phyloP scores from a whole-genome alignment of 2,888 invertebrate genomes.

The Cloeon dipterum region DNA sequence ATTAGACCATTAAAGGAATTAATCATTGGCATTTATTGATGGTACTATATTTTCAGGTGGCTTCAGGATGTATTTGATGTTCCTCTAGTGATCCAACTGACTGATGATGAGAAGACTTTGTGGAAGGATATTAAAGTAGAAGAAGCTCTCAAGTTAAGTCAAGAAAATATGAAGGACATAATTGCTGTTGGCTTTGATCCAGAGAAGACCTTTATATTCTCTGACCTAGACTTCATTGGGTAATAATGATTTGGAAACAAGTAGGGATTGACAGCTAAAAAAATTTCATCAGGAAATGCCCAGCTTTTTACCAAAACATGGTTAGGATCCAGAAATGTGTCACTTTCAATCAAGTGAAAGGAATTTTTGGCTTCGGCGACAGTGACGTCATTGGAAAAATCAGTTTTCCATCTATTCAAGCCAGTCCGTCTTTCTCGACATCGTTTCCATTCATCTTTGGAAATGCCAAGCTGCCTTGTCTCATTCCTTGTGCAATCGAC shows the following conservation, averaged over 20 bases:
- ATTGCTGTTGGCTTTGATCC: slow-evolving; percentile 88
- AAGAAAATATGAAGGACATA: slow-evolving; percentile 92
- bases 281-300: slow-evolving; percentile 61
- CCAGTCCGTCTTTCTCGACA: slow-evolving; percentile 77
- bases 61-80: slow-evolving; percentile 91
- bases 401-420: slow-evolving; percentile 87
- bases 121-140: slow-evolving; percentile 90
- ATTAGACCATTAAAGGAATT: slow-evolving; percentile 7
- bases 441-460: slow-evolving; percentile 83
- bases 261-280: background rate
- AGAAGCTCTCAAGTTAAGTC: slow-evolving; percentile 59
- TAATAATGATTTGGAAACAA: slow-evolving; percentile 22
- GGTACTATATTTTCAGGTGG: slow-evolving; percentile 38
- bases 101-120: slow-evolving; percentile 94
- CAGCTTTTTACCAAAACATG: slow-evolving; percentile 85
- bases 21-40: slow-evolving; percentile 1
- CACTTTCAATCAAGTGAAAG: slow-evolving; percentile 93
- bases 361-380: slow-evolving; percentile 94
- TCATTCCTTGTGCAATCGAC: slow-evolving; percentile 97
- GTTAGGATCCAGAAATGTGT: slow-evolving; percentile 80
- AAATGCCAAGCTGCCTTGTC: slow-evolving; percentile 45
- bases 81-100: slow-evolving; percentile 86
- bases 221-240: slow-evolving; percentile 87
- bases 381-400: slow-evolving; percentile 94
- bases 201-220: slow-evolving; percentile 92